A percentile compares a stretch with the other conserved stretches of the same genome.
phyloP scores from a whole-genome alignment of 2,797 vertebrate species.

The Rhynchotus rufescens region DNA sequence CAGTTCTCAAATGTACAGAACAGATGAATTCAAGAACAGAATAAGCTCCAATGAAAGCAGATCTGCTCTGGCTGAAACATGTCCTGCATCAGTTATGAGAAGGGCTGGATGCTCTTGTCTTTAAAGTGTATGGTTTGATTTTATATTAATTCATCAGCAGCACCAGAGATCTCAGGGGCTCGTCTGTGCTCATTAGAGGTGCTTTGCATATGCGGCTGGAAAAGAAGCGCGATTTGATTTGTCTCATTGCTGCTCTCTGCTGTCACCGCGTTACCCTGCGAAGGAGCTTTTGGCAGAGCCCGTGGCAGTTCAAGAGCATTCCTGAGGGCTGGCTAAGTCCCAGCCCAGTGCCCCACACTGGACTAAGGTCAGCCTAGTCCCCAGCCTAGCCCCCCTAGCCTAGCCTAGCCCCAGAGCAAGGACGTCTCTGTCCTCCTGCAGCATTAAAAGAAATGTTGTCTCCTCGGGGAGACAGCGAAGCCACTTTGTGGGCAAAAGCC shows the following conservation, averaged over 20 bases:
- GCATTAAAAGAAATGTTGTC: accelerated
- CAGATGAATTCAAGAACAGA: constrained; percentile 62
- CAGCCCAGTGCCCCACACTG: not conserved
- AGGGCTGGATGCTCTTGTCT: constrained; percentile 51
- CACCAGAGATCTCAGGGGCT: constrained; percentile 14
- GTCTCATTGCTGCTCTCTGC: constrained; percentile 33
- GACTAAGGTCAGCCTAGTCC: not conserved
- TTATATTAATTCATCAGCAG: constrained; percentile 62
- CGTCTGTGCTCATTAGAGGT: constrained; percentile 39
- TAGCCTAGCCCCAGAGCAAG: not conserved
- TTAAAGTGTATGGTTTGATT: constrained; percentile 64
- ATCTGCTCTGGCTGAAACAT: constrained; percentile 41
- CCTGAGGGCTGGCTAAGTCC: not conserved
- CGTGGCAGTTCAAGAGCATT: accelerated
- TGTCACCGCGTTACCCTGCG: not conserved
- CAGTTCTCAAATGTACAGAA: constrained; percentile 32
- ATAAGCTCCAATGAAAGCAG: constrained; percentile 19
- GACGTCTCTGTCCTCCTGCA: not conserved
- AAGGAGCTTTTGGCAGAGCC: constrained; percentile 1
- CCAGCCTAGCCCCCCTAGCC: not conserved
- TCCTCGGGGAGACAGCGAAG: not conserved
- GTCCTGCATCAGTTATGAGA: constrained; percentile 62
- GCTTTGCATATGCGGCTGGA: constrained; percentile 13
- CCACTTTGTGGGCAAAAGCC: not conserved
- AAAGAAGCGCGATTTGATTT: not conserved